Evolutionary conservation across 2,888 invertebrate genomes (phyloP).

Genomic region (Phania funesta): DNA sequence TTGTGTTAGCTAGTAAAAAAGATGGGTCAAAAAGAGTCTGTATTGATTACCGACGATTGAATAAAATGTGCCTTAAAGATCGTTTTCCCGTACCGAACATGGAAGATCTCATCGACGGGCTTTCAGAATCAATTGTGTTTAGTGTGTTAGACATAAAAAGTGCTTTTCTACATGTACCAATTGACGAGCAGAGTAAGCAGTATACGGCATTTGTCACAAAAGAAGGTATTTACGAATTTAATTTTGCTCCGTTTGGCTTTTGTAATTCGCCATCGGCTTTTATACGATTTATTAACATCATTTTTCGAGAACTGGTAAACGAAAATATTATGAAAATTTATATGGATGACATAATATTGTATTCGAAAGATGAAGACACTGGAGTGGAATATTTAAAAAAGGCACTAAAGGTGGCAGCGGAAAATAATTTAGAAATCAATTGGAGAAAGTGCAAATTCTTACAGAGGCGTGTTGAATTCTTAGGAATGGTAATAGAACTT

Average conservation of each 20-base stretch:
- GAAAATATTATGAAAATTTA: constrained; percentile 23
- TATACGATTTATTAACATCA: constrained; percentile 42
- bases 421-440: neutral
- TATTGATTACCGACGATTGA: too few species aligned
- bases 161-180: constrained; percentile 37
- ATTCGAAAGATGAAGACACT: neutral
- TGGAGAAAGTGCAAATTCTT: neutral
- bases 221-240: constrained; percentile 49
- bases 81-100: too few species aligned
- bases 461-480: neutral
- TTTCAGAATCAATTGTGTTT: neutral
- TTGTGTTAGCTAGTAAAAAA: constrained; percentile 45
- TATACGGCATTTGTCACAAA: constrained; percentile 44
- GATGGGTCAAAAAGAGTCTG: constrained; percentile 2
- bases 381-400: neutral
- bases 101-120: neutral
- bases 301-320: constrained; percentile 52
- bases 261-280: constrained; percentile 47
- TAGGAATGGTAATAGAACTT: neutral
- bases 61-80: too few species aligned
- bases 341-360: neutral
- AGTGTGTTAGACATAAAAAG: neutral
- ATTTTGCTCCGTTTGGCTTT: constrained; percentile 27
- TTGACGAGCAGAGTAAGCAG: constrained; percentile 37
- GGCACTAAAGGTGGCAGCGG: neutral